phyloP scores from a whole-genome alignment of 1,140 invertebrate species.

The Drosophila athabasca region DNA sequence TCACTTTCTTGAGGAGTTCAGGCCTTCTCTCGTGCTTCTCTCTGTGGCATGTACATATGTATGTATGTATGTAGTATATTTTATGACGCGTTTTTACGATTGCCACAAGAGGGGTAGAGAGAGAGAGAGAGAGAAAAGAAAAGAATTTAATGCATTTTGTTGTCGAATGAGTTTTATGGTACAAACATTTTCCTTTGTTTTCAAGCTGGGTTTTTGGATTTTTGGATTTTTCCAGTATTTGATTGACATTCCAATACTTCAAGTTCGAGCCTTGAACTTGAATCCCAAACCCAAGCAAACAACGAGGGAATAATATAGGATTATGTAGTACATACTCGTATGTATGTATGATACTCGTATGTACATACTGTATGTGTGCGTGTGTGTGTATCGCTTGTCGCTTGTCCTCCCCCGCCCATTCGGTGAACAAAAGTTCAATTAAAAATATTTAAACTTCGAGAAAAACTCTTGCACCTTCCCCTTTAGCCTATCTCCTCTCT shows the following conservation, averaged over 20 bases:
- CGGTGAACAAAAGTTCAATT: constrained; percentile 75
- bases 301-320: constrained; percentile 18
- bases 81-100: constrained; percentile 75
- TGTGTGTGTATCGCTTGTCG: neutral
- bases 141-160: constrained; percentile 73
- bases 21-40: constrained; percentile 2
- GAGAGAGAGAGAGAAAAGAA: constrained; percentile 6
- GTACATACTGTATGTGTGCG: too few relatives aligned
- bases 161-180: constrained; percentile 63
- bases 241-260: constrained; percentile 7
- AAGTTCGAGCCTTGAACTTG: too few relatives aligned
- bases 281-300: constrained; percentile 39
- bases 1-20: neutral
- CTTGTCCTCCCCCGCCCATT: constrained; percentile 12
- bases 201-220: constrained; percentile 25
- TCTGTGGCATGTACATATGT: constrained; percentile 22
- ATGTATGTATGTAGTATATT: constrained; percentile 23
- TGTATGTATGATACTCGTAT: too few relatives aligned
- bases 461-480: constrained; percentile 8
- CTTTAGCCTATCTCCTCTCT: neutral
- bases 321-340: too few relatives aligned
- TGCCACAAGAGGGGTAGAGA: constrained; percentile 10
- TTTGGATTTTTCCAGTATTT: constrained; percentile 10
- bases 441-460: constrained; percentile 74
- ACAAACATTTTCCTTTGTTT: constrained; percentile 12